Conservation (phyloP, 1,140 invertebrate species). For the Samia ricini region DNA sequence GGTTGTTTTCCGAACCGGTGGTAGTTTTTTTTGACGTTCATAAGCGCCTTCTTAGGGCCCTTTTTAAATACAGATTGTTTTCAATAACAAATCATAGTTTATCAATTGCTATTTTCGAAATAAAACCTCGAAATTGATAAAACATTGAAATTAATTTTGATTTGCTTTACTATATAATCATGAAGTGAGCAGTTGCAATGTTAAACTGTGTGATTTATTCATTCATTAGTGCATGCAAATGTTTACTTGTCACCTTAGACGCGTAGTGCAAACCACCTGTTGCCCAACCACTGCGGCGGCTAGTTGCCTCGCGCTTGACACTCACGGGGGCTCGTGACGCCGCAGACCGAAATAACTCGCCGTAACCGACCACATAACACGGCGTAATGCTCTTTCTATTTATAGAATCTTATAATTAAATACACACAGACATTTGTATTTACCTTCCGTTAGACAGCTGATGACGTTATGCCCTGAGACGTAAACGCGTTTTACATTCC, state of each 20-base stretch:
- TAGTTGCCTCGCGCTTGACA: slow-evolving; percentile 68
- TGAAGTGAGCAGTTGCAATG: neutral
- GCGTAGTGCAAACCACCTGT: slow-evolving; percentile 55
- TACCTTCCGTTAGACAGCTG: slow-evolving; percentile 42
- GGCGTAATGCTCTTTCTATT: slow-evolving; percentile 66
- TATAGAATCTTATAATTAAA: slow-evolving; percentile 70
- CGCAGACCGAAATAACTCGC: slow-evolving; percentile 65
- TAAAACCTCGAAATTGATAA: no score
- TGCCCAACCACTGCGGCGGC: slow-evolving; percentile 50
- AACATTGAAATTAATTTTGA: neutral
- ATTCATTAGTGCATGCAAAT: slow-evolving; percentile 17
- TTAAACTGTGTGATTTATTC: neutral
- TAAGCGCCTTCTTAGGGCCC: no score
- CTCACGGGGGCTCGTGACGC: slow-evolving; percentile 63
- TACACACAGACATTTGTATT: slow-evolving; percentile 57
- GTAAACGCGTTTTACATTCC: slow-evolving; percentile 21
- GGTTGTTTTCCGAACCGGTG: no score
- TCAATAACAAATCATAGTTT: no score
- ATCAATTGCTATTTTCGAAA: no score
- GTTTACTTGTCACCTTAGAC: slow-evolving; percentile 34
- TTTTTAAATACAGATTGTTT: no score
- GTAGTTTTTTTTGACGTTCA: no score
- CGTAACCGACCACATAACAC: slow-evolving; percentile 68
- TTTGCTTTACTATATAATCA: neutral
- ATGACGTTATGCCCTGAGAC: slow-evolving; percentile 20